Percentiles rank a stretch among this genome's conserved stretches.
Evolutionary conservation across 1,140 invertebrate species (phyloP).

Genomic region (Drosophila funebris): DNA sequence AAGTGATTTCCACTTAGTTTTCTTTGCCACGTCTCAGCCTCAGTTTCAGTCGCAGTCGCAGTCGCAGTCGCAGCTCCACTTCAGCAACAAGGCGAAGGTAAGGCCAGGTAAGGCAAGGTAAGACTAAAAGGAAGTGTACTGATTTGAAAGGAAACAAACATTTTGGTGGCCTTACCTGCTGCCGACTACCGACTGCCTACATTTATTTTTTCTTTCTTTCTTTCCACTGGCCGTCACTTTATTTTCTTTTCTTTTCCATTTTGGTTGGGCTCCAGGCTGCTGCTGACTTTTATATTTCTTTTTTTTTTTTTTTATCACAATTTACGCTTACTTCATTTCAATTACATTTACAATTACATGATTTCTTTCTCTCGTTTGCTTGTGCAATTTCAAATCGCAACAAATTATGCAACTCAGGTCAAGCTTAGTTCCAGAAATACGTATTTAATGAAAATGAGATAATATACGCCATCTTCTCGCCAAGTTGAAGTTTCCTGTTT

Average conservation of each 20-base stretch:
- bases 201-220: constrained; percentile 20
- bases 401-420: constrained; percentile 59
- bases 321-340: constrained; percentile 80
- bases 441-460: constrained; percentile 1
- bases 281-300: constrained; percentile 39
- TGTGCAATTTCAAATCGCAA: constrained; percentile 39
- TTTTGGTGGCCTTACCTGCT: constrained; percentile 45
- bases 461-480: constrained; percentile 4
- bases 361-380: constrained; percentile 58
- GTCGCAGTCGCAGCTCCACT: constrained; percentile 15
- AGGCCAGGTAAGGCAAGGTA: constrained; percentile 40
- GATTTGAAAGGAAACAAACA: constrained; percentile 82
- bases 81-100: constrained; percentile 50
- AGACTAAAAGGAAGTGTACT: constrained; percentile 69
- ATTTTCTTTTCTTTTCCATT: constrained; percentile 33
- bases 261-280: constrained; percentile 34
- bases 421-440: constrained; percentile 13
- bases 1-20: constrained; percentile 81
- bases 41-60: background rate
- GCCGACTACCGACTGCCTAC: constrained; percentile 9
- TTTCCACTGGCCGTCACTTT: constrained; percentile 31
- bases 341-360: constrained; percentile 79
- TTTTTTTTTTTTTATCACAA: constrained; percentile 73
- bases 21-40: constrained; percentile 33
- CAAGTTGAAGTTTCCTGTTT: background rate